Base-by-base conservation (phyloP, 2,797 vertebrate species). In the Pachyuromys duprasi region DNA sequence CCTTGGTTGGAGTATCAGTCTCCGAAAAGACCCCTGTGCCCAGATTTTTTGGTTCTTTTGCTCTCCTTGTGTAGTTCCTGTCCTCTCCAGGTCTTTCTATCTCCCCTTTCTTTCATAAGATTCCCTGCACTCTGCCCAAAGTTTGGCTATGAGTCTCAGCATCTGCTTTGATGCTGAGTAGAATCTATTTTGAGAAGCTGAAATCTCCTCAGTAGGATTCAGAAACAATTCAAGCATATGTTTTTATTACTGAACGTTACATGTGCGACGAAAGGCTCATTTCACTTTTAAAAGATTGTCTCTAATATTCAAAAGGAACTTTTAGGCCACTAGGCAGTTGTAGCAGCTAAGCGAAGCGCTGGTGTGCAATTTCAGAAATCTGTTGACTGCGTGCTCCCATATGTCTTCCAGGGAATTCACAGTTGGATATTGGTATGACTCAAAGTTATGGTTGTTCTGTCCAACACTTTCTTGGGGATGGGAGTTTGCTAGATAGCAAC, bases 401-500 rank as follows among this genome's bases (percentile, higher is more conserved):
- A 67, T 89, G 91, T 91, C 92, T 97, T 97, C 96, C 97, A 97
- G 95, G 96, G 98, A 98, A 97, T 97, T 96, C 88, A 62, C 95
- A 97, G 96, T 98, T 97, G 95, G 96, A 95, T 92, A 97, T 96
- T 81, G 92, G 69, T 86, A 95, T 55, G 81, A 91, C 13, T 92
- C 74, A 93, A 89, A 97, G 93, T 94, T 96, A 92, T 53, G 75
- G 72, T 74, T 89, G 76, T 69, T 53, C 60, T 95, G 91, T 94
- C 96, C 96, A 97, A 97, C 42, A 94, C 63, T 96, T 76, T 94
- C 95, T 75, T 96, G 93, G 91, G 95, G 90, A 97, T 94, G 33
- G 42, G n/a, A 94, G 74, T 95, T 97, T 96, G 87, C 95, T 97
- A 96, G 96, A 97, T 97, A 97, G 95, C 96, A 96, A 96, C 79